These are phyloP conservation scores for Struthidea cinerea DNA, from an alignment of 2,113 vertebrate species.

Conservation along the genomic window DNA sequence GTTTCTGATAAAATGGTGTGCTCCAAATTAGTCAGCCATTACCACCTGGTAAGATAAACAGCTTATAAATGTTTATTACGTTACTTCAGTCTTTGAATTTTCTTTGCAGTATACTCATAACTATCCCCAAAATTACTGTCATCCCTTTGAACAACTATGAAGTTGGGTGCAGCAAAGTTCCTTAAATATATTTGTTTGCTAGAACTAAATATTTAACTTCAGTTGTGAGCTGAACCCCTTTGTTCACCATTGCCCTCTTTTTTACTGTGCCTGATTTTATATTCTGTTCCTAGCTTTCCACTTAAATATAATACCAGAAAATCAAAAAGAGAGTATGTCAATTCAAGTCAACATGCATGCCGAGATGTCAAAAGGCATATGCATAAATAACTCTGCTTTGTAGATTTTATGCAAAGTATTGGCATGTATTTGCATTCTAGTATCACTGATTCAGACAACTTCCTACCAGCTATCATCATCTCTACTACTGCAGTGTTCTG, in stretches of 20 bases:
- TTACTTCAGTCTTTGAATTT: neutral
- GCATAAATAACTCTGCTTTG: conserved; percentile 19
- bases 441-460: conserved; percentile 39
- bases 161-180: neutral
- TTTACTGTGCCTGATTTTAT: neutral
- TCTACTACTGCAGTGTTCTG: neutral
- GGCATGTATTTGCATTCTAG: neutral
- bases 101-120: neutral
- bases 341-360: neutral
- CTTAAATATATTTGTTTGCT: neutral
- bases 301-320: conserved; percentile 31
- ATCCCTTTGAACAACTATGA: neutral
- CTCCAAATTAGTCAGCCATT: neutral
- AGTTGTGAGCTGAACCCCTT: neutral
- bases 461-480: conserved; percentile 27
- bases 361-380: conserved; percentile 27
- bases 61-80: neutral
- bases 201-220: neutral
- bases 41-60: neutral
- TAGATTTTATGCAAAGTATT: conserved; percentile 24
- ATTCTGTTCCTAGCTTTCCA: neutral
- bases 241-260: neutral
- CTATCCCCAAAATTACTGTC: neutral
- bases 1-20: neutral
- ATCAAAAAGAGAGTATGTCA: neutral